These are phyloP conservation scores for Penaeus chinensis DNA, from an alignment of 1,140 invertebrate species.

Conservation along the genomic window DNA sequence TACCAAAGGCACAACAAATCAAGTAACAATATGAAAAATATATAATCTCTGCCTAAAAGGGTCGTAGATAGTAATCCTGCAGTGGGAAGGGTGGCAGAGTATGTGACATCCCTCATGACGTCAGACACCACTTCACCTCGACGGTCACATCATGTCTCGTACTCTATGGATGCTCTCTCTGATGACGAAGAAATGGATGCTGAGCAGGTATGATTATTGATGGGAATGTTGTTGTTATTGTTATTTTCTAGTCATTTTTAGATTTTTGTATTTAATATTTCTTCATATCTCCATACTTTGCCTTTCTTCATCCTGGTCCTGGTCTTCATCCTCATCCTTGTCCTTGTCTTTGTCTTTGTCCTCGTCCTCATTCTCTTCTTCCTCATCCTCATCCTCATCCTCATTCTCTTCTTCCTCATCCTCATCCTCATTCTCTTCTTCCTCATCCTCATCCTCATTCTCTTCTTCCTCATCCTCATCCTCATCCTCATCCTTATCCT, in stretches of 20 bases:
- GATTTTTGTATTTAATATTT: neutral
- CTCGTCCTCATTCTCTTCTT: neutral
- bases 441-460: neutral
- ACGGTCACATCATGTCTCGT: constrained; percentile 53
- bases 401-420: neutral
- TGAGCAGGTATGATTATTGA: constrained; percentile 34
- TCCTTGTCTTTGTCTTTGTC: no score
- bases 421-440: neutral
- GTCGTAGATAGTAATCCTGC: constrained; percentile 45
- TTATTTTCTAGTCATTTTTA: neutral
- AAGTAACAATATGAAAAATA: neutral
- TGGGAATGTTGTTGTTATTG: neutral
- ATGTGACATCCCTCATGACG: constrained; percentile 31
- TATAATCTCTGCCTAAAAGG: constrained; percentile 1
- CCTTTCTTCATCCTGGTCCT: no score
- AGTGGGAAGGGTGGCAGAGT: constrained; percentile 51
- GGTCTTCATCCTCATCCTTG: no score
- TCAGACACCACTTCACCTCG: constrained; percentile 46
- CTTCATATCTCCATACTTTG: no score
- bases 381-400: neutral
- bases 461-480: no score
- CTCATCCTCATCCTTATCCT: no score
- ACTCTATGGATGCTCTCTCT: constrained; percentile 55
- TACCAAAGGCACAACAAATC: neutral
- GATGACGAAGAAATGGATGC: constrained; percentile 58